Conservation (phyloP, 2,113 vertebrate species). For the Eubucco bourcierii region DNA sequence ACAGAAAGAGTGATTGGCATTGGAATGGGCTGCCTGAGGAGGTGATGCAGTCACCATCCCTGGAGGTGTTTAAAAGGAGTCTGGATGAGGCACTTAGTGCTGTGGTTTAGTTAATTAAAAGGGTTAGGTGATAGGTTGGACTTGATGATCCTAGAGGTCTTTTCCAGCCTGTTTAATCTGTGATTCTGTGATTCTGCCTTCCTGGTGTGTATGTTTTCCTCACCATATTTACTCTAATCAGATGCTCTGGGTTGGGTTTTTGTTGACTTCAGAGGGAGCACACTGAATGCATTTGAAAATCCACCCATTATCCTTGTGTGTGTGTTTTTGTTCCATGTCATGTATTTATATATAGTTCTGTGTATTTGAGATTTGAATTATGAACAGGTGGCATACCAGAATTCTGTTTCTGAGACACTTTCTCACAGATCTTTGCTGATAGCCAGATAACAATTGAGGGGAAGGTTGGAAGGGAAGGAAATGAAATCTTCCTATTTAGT, state of each 20-base stretch:
- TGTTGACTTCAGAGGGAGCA: conserved; percentile 39
- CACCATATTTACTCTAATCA: conserved; percentile 1
- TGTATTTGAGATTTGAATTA: conserved; percentile 54
- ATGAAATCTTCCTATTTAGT: background rate
- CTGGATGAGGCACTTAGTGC: too few species aligned
- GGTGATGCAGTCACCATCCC: too few species aligned
- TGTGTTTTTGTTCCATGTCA: conserved; percentile 50
- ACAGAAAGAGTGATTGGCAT: too few species aligned
- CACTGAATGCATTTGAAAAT: conserved; percentile 13
- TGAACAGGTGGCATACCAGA: conserved; percentile 54
- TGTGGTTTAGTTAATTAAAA: too few species aligned
- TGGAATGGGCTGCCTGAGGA: too few species aligned
- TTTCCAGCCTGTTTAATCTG: too few species aligned
- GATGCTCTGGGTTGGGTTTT: background rate
- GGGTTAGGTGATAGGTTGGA: too few species aligned
- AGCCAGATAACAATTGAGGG: conserved; percentile 39
- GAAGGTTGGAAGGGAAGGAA: conserved; percentile 43
- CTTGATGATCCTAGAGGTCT: too few species aligned
- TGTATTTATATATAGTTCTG: conserved; percentile 61
- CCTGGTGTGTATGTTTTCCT: conserved; percentile 10
- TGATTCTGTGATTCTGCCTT: too few species aligned
- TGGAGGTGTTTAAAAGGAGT: too few species aligned
- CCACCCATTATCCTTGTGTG: conserved; percentile 25
- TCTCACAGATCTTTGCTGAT: conserved; percentile 22
- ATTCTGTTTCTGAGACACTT: conserved; percentile 43